Evolutionary conservation across 2,888 invertebrate genomes (phyloP).

Genomic region (Cephus spinipes): DNA sequence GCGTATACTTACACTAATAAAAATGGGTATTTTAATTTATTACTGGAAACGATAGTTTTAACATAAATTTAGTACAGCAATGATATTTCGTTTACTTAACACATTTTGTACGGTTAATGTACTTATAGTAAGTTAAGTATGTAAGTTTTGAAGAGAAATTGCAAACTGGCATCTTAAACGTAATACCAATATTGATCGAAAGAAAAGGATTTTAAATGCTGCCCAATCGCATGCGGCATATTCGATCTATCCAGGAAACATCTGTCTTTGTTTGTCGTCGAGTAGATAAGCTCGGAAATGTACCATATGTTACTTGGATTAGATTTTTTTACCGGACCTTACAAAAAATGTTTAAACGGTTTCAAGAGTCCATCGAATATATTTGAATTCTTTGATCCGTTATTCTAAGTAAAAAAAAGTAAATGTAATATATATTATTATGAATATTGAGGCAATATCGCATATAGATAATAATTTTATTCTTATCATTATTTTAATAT

Average conservation of each 20-base stretch:
- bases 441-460: no score
- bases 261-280: conserved; percentile 43
- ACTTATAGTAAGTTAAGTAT: neutral
- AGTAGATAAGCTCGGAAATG: conserved; percentile 37
- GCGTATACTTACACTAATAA: neutral
- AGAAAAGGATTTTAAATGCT: neutral
- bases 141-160: neutral
- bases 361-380: neutral
- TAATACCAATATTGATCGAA: neutral
- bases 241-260: conserved; percentile 30
- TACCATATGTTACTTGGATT: conserved; percentile 40
- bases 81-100: neutral
- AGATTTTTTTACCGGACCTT: conserved; percentile 17
- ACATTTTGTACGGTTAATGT: neutral
- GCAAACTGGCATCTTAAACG: neutral
- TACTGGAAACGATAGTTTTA: neutral
- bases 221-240: conserved; percentile 7
- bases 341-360: neutral
- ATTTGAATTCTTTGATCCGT: neutral
- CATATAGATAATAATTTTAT: neutral
- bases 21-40: neutral
- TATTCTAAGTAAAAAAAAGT: neutral
- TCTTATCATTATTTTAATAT: neutral
- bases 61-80: neutral
- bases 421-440: neutral